Conservation (phyloP, 37 sponge, comb jelly and placozoan genomes). For the Hexactinellida sp. region DNA sequence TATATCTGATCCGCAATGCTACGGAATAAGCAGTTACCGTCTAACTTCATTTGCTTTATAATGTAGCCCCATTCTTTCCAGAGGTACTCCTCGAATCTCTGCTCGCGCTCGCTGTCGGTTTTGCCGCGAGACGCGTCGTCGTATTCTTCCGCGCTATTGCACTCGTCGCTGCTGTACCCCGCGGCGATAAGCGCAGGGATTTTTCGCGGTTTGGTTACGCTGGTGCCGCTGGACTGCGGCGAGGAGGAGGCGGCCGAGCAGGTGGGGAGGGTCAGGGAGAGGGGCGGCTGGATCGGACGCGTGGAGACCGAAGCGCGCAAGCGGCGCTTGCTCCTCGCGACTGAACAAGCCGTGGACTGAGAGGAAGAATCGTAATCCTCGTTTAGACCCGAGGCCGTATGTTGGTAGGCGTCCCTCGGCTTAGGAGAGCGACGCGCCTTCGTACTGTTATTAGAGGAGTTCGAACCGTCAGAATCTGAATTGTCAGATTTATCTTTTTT, state of each 20-base stretch:
- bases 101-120: slow-evolving; percentile 47
- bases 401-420: not conserved
- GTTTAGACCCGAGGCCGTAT: not conserved
- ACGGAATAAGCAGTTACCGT: slow-evolving; percentile 87
- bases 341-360: not conserved
- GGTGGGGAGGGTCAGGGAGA: not conserved
- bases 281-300: not conserved
- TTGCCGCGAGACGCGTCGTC: slow-evolving; percentile 2
- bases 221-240: not conserved
- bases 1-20: slow-evolving; percentile 91
- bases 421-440: not conserved
- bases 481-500: slow-evolving; percentile 55
- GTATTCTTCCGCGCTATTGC: slow-evolving; percentile 28
- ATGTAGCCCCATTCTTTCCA: slow-evolving; percentile 58
- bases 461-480: slow-evolving; percentile 37
- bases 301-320: not conserved
- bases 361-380: slow-evolving; percentile 6
- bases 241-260: slow-evolving; percentile 3
- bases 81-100: slow-evolving; percentile 67
- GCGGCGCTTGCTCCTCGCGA: not conserved
- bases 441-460: not conserved
- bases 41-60: slow-evolving; percentile 67
- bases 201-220: not conserved
- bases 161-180: slow-evolving; percentile 17
- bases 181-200: not conserved